Evolutionary conservation across 2,888 invertebrate species (phyloP), one percentile per base, ranked within the genome.

Genomic region (Formica aserva): DNA sequence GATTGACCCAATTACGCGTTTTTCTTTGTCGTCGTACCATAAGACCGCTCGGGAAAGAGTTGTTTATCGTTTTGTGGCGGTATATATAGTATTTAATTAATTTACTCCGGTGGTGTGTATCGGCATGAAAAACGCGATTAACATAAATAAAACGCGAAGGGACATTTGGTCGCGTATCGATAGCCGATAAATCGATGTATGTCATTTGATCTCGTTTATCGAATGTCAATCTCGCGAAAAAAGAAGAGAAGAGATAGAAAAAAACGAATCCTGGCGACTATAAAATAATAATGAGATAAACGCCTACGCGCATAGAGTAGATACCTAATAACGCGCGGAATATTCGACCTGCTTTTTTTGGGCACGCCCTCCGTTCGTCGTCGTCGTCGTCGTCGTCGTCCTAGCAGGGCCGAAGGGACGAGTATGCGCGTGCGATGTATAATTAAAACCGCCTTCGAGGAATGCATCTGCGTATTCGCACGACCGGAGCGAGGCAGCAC

Each of bases 361-460:
- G 86, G 60, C 35, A 87, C 90, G 90, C 87, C 85, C 67, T 29
- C 35, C 67, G 57, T 41, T 55, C 45, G 55, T 45, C 72, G 62
- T 74, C 65, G 29, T 60, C 80, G 29, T 60, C 80, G 63, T 69
- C 29, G 62, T 65, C 41, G 72, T 48, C 72, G 35, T 57, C 76
- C 57, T 26, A 45, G 66, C 55, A 63, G 62, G 72, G 45, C 29
- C 38, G 66, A 62, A 82, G 77, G 84, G 80, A 86, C 67, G 82
- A 60, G 72, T 62, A 48, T 60, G 80, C 81, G 65, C 83, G 75
- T 41, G 87, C 83, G 86, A 88, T 82, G 87, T 89, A 85, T 89
- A 88, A 89, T 89, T 89, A 89, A 89, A 89, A 89, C 90, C 88
- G 87, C 89, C 89, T 88, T 65, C 88, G 52, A 82, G 87, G 69